A percentile compares a stretch with the other conserved stretches of the same genome.
Evolutionary conservation across 2,888 invertebrate species (phyloP).

Genomic region (Odontocerum albicorne): DNA sequence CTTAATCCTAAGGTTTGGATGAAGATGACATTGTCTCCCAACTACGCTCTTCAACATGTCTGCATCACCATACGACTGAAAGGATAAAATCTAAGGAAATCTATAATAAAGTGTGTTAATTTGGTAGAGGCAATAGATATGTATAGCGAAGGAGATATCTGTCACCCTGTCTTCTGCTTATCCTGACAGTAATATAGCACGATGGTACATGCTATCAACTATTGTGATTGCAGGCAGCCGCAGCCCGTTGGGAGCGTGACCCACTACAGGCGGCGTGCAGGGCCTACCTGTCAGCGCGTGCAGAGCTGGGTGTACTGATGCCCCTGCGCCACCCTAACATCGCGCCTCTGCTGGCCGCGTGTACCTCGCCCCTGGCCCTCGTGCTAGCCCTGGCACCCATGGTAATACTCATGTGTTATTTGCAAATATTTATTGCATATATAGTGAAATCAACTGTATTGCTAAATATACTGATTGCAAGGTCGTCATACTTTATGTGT

Average conservation of each 20-base stretch:
- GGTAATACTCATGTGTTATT: too few species aligned
- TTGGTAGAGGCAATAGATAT: too few species aligned
- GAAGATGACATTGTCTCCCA: too few species aligned
- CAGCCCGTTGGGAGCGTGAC: slow-evolving; percentile 92
- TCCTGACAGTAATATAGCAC: background rate
- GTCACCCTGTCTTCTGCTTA: background rate
- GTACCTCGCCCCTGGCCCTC: slow-evolving; percentile 84
- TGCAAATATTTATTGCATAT: too few species aligned
- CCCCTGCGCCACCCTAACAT: slow-evolving; percentile 89
- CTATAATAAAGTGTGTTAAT: background rate
- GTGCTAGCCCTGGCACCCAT: slow-evolving; percentile 87
- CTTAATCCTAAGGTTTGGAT: too few species aligned
- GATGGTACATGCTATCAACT: background rate
- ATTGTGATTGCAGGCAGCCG: slow-evolving; percentile 59
- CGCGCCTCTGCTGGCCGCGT: slow-evolving; percentile 88
- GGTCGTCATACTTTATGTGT: too few species aligned
- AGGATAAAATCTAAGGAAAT: background rate
- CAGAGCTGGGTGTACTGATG: slow-evolving; percentile 87
- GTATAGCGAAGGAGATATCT: background rate
- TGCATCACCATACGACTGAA: too few species aligned
- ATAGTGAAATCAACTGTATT: too few species aligned
- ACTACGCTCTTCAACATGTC: too few species aligned
- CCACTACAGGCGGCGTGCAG: slow-evolving; percentile 91
- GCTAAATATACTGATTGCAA: too few species aligned
- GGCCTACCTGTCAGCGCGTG: slow-evolving; percentile 94